Conservation (phyloP, 2,888 invertebrate genomes). For the Chorisops tibialis region DNA sequence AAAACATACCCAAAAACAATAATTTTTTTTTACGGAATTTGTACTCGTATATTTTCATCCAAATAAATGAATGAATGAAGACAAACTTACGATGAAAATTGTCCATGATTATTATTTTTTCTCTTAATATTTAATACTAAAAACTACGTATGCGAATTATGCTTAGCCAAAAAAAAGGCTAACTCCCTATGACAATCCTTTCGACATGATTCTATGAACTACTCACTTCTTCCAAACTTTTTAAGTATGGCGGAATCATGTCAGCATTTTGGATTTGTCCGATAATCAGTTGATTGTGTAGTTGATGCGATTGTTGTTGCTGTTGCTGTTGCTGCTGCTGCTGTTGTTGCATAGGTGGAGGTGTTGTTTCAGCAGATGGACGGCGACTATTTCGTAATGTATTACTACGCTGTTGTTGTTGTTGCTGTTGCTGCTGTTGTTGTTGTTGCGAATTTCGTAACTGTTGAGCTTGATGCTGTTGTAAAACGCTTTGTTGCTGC, state of each 20-base stretch:
- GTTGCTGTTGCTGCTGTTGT: conserved; percentile 42
- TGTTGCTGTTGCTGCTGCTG: conserved; percentile 34
- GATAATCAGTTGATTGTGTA: conserved; percentile 32
- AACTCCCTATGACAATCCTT: no score
- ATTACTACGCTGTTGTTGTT: conserved; percentile 43
- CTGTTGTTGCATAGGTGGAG: conserved; percentile 42
- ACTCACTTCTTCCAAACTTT: conserved; percentile 49
- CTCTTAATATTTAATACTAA: neutral
- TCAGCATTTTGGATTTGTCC: conserved; percentile 38
- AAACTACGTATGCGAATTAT: neutral
- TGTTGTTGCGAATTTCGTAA: conserved; percentile 33
- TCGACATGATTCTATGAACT: neutral
- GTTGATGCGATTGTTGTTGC: conserved; percentile 1
- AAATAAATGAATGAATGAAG: no score
- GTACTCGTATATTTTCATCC: no score
- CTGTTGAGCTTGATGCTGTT: conserved; percentile 31
- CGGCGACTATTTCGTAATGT: conserved; percentile 45
- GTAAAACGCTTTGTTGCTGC: conserved; percentile 31
- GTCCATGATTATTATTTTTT: neutral
- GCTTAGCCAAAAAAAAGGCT: conserved; percentile 5
- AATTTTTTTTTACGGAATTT: no score
- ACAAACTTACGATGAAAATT: no score
- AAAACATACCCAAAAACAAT: no score
- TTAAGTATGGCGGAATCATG: conserved; percentile 42
- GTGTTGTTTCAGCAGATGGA: conserved; percentile 50